Percentiles rank a stretch among this genome's conserved stretches.
phyloP scores from a whole-genome alignment of 1,140 invertebrate genomes.

The Acromyrmex charruanus region DNA sequence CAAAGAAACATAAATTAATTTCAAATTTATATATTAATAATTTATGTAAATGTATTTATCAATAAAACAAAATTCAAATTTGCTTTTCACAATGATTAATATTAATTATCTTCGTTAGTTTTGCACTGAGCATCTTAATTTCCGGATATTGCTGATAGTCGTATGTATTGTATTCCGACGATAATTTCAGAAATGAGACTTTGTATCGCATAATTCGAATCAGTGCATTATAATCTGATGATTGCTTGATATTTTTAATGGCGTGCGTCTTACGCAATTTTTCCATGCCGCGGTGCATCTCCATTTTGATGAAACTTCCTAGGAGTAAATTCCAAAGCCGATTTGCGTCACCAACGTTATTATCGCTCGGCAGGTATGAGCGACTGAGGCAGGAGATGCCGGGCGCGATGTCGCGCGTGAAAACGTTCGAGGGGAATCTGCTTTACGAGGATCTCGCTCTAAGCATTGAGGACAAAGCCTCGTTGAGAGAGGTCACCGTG shows the following conservation, averaged over 20 bases:
- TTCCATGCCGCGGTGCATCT: slow-evolving; percentile 8
- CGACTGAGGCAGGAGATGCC: slow-evolving; percentile 75
- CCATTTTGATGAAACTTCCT: slow-evolving; percentile 18
- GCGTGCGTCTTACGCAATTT: not conserved
- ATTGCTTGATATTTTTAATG: slow-evolving; percentile 22
- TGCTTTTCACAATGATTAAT: not conserved
- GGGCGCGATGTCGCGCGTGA: slow-evolving; percentile 73
- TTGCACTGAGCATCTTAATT: not conserved
- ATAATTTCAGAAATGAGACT: not conserved
- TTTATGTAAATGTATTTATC: not conserved
- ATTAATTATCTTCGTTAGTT: not conserved
- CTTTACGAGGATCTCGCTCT: slow-evolving; percentile 75
- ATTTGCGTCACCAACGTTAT: slow-evolving; percentile 50
- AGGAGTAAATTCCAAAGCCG: slow-evolving; percentile 49
- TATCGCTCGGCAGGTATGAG: slow-evolving; percentile 75
- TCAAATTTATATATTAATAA: not conserved
- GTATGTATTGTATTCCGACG: too few relatives aligned
- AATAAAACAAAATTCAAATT: not conserved
- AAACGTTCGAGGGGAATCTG: slow-evolving; percentile 78
- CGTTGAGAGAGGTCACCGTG: slow-evolving; percentile 73
- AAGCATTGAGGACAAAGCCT: slow-evolving; percentile 32
- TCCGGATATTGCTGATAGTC: not conserved
- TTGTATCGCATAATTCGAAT: not conserved
- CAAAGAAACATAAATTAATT: slow-evolving; percentile 7
- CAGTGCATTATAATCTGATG: not conserved